phyloP scores from a whole-genome alignment of 2,797 vertebrate genomes.

The Octomys mimax region DNA sequence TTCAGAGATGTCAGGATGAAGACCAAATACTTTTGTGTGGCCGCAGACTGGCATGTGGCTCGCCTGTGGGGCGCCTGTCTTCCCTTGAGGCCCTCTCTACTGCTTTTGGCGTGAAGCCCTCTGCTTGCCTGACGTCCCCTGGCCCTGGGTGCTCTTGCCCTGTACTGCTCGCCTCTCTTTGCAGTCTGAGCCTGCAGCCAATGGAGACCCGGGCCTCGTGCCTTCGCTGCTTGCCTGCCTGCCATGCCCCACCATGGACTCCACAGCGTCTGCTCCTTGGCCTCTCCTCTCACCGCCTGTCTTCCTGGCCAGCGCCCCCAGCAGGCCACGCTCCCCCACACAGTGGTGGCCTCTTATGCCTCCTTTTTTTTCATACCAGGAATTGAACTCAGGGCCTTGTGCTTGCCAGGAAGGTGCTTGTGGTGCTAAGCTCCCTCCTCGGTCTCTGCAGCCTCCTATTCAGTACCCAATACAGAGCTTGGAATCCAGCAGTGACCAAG shows the following conservation, averaged over 20 bases:
- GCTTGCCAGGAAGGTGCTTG: too few relatives aligned
- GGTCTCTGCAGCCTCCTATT: not conserved
- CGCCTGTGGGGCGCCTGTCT: not conserved
- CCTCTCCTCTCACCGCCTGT: not conserved
- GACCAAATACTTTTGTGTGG: not conserved
- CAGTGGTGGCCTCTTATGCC: fast-evolving
- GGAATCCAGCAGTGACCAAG: not conserved
- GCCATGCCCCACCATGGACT: not conserved
- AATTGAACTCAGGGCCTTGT: too few relatives aligned
- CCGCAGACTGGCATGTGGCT: not conserved
- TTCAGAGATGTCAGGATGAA: slow-evolving; percentile 35
- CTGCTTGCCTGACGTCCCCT: not conserved
- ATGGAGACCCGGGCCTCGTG: not conserved
- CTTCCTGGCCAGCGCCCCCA: not conserved
- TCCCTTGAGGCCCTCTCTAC: not conserved
- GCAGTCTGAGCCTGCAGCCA: not conserved
- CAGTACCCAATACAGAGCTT: not conserved
- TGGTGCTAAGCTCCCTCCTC: too few relatives aligned
- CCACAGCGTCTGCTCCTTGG: not conserved
- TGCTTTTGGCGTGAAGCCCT: not conserved
- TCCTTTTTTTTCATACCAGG: not conserved
- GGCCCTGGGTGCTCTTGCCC: not conserved
- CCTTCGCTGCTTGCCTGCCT: not conserved
- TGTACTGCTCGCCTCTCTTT: not conserved
- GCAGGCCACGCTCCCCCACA: not conserved